Evolutionary conservation across 2,888 invertebrate genomes (phyloP), one percentile per base, ranked within the genome.

Genomic region (Philopedon plagiatum): DNA sequence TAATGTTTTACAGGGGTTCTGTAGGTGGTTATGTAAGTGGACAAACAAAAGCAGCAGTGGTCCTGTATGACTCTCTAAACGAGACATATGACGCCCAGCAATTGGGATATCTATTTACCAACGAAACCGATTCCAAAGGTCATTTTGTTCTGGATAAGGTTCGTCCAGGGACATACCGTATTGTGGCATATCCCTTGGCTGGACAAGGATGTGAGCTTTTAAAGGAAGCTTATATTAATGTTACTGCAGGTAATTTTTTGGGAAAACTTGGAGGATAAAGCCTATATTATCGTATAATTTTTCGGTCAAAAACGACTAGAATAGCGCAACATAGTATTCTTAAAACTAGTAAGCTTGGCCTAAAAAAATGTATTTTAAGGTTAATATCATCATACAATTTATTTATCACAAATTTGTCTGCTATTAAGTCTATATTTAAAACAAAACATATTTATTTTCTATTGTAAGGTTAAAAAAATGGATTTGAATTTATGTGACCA

Each of bases 21-120:
- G 44, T 71, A 7, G 44, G 49, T 26, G 71, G 71, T 13, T 26
- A n/a, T 26, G 61, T 68, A 19, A 61, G 4, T 37, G 68, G 68
- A 23, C 68, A 68, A 39, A 37, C 21, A 2, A 58, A n/a, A 15
- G 64, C 71, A 15, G 58, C 58, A 19, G 39, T 71, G 3, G 60
- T 39, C 1, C 18, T 71, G 0, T 69, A 18, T 37, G 26, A 49
- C 26, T 46, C 39, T 5, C 18, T 63, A 11, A 21, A 49, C 7
- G 62, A 62, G 19, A 19, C 9, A n/a, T 62, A 19, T 26, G 62
- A 62, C 19, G 8, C 3, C 4, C 62, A 62, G 15, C 44, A 44
- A 8, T 19, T 46, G 19, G 62, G 62, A 7, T 62, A 62, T 19
- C 32, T 49, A 46, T 62, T 18, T 19, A 49, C 26, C 7, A 34